phyloP scores from a whole-genome alignment of 2,888 invertebrate genomes.

The Herminia tarsipennalis region DNA sequence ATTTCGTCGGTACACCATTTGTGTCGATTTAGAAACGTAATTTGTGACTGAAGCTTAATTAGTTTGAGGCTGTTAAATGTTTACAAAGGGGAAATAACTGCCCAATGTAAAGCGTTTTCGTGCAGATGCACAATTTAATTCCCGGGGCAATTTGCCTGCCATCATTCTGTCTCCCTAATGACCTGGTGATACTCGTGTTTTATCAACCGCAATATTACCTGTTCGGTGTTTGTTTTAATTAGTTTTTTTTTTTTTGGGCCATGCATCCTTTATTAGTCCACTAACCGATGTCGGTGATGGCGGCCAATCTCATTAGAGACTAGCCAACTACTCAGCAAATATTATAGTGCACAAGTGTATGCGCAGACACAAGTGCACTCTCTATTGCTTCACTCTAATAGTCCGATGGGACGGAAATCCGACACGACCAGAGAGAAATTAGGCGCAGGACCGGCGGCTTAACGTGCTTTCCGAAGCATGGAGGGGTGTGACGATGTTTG shows the following conservation, averaged over 20 bases:
- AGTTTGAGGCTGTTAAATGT: slow-evolving; percentile 16
- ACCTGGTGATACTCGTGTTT: slow-evolving; percentile 30
- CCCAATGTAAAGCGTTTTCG: slow-evolving; percentile 31
- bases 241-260: not conserved
- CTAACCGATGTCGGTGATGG: too few species aligned
- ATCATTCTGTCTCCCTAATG: slow-evolving; percentile 30
- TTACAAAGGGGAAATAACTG: slow-evolving; percentile 21
- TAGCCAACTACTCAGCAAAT: too few species aligned
- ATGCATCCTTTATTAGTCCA: too few species aligned
- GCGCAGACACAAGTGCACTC: too few species aligned
- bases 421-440: too few species aligned
- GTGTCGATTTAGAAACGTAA: slow-evolving; percentile 11
- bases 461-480: too few species aligned
- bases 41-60: slow-evolving; percentile 30
- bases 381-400: too few species aligned
- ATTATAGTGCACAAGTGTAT: too few species aligned
- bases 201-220: slow-evolving; percentile 25
- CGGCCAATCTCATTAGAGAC: too few species aligned
- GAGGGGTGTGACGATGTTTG: too few species aligned
- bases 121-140: slow-evolving; percentile 43
- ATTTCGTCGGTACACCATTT: slow-evolving; percentile 7
- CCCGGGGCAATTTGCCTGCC: slow-evolving; percentile 37
- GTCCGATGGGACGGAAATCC: too few species aligned
- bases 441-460: too few species aligned
- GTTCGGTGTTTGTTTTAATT: not conserved